Percentiles rank a stretch among this genome's conserved stretches.
phyloP scores from a whole-genome alignment of 2,113 vertebrate genomes.

The Pholis gunnellus region DNA sequence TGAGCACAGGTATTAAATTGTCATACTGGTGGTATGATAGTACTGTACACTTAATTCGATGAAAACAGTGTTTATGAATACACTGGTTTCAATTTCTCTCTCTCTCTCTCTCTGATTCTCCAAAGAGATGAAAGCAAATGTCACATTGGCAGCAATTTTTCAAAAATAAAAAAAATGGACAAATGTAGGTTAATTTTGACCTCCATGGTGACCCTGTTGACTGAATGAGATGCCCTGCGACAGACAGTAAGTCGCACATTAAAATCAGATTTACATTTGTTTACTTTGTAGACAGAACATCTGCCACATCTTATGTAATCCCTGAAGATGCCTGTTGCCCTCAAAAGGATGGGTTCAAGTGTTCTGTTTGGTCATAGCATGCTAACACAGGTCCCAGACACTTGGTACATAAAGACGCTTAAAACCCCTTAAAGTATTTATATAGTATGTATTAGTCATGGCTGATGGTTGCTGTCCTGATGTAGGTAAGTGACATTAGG shows the following conservation, averaged over 20 bases:
- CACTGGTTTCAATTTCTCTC: background rate
- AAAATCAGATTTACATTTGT: background rate
- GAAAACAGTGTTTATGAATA: background rate
- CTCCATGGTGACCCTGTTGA: background rate
- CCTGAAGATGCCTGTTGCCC: background rate
- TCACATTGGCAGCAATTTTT: background rate
- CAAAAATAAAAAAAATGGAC: no score
- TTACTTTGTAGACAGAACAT: background rate
- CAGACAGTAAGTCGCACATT: constrained; percentile 18
- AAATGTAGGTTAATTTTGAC: background rate
- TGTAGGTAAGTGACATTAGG: no score
- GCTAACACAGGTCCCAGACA: background rate
- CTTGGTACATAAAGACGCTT: background rate
- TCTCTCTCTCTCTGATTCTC: background rate
- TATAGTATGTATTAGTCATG: background rate
- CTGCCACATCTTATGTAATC: background rate
- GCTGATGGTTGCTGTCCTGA: background rate
- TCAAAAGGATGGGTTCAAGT: background rate
- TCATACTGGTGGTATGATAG: background rate
- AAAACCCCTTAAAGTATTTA: background rate
- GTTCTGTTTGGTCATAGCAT: background rate
- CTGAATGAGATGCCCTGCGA: background rate
- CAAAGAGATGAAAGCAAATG: background rate
- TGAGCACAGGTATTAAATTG: constrained; percentile 17
- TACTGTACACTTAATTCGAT: background rate